phyloP scores from a whole-genome alignment of 2,888 invertebrate genomes.

The Hydropsyche betteni region DNA sequence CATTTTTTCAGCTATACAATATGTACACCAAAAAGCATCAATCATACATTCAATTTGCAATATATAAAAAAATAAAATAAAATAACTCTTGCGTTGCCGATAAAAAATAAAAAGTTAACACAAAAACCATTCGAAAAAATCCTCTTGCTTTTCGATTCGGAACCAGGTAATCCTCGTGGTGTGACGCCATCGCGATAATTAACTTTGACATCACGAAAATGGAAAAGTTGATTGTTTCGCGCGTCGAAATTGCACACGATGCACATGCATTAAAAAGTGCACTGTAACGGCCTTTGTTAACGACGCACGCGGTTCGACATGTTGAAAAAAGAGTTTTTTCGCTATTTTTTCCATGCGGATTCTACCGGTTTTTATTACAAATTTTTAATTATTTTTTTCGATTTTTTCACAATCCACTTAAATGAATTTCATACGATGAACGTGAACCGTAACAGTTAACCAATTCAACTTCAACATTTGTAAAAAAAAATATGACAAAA shows the following conservation, averaged over 20 bases:
- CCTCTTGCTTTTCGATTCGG: conserved; percentile 9
- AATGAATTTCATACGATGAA: too few species aligned
- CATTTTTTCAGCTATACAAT: too few species aligned
- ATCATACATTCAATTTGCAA: too few species aligned
- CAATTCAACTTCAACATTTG: too few species aligned
- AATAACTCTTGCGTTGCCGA: background rate
- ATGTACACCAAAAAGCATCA: too few species aligned
- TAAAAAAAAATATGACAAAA: too few species aligned
- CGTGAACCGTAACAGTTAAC: too few species aligned
- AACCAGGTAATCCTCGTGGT: conserved; percentile 1
- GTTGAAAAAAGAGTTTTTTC: too few species aligned
- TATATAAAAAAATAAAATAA: too few species aligned
- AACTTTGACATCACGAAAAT: conserved; percentile 31
- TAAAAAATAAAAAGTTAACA: background rate
- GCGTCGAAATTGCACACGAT: conserved; percentile 27
- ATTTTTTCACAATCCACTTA: background rate
- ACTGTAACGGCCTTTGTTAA: conserved; percentile 14
- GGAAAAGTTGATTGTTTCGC: conserved; percentile 32
- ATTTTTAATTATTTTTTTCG: background rate
- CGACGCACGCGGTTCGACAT: background rate
- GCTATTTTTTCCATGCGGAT: too few species aligned
- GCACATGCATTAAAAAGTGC: conserved; percentile 29
- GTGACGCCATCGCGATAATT: conserved; percentile 18
- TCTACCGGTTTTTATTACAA: background rate
- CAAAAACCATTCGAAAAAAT: background rate